Conservation (phyloP, 2,113 vertebrate genomes). For the Rhagologus leucostigma region DNA sequence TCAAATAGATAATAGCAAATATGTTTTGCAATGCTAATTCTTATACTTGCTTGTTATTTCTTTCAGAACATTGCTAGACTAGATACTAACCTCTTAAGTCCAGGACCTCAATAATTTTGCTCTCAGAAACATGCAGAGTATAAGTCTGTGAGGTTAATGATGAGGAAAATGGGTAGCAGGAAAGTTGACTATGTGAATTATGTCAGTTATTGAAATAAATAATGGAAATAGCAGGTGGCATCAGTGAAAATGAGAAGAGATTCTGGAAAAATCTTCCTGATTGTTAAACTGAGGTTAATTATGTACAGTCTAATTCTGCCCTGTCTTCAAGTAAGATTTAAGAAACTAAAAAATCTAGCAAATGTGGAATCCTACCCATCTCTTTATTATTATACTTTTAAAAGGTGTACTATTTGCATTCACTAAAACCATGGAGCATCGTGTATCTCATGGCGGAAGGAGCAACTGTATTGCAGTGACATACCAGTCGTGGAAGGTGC, state of each 20-base stretch:
- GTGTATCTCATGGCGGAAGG: not conserved
- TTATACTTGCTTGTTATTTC: not conserved
- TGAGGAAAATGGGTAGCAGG: not conserved
- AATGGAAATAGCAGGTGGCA: not conserved
- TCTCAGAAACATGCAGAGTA: not conserved
- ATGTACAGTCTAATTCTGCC: not conserved
- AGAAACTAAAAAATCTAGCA: not conserved
- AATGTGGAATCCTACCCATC: not conserved
- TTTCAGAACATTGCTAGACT: not conserved
- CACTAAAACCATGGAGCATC: not conserved
- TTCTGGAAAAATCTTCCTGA: not conserved
- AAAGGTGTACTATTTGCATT: not conserved
- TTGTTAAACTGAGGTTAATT: not conserved
- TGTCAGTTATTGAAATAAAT: not conserved
- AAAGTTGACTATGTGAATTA: not conserved
- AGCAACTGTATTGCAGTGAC: not conserved
- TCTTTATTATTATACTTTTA: not conserved
- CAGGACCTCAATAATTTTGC: not conserved
- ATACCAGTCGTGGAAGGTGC: not conserved
- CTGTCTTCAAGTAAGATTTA: not conserved
- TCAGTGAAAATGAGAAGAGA: not conserved
- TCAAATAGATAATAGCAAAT: not conserved
- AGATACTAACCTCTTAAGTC: not conserved
- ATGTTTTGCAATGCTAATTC: not conserved
- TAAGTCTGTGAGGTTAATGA: constrained; percentile 5